Conservation (phyloP, 2,888 invertebrate genomes). For the Gandaritis pyraliata region DNA sequence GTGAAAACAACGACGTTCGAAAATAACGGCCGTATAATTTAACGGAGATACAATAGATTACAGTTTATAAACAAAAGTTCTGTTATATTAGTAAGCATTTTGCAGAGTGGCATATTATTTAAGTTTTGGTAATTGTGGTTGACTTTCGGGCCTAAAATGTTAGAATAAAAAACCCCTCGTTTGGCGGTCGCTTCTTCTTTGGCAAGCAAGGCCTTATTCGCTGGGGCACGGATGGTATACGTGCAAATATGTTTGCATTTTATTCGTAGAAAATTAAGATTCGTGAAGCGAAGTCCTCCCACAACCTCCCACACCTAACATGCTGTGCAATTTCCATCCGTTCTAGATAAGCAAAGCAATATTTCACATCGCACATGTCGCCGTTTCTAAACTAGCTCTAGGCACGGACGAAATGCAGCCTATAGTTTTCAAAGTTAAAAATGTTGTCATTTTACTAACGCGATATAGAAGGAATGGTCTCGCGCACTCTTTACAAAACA, state of each 20-base stretch:
- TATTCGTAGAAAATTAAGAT: constrained; percentile 70
- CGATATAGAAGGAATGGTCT: no score
- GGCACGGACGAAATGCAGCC: constrained; percentile 19
- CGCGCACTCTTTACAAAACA: neutral
- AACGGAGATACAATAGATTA: neutral
- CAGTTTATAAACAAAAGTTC: no score
- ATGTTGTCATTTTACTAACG: neutral
- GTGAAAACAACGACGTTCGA: no score
- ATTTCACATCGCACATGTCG: constrained; percentile 63
- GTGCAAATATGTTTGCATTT: constrained; percentile 62
- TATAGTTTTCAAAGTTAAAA: neutral
- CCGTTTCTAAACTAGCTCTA: constrained; percentile 51
- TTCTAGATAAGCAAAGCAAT: constrained; percentile 65
- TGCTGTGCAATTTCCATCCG: constrained; percentile 63
- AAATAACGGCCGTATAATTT: neutral
- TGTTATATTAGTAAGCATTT: no score
- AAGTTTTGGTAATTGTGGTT: neutral
- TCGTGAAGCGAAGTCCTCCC: constrained; percentile 47
- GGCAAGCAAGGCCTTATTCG: constrained; percentile 3
- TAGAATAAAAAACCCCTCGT: neutral
- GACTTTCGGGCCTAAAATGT: neutral
- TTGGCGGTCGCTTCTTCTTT: neutral
- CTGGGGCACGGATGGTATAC: constrained; percentile 29
- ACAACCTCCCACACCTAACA: constrained; percentile 40
- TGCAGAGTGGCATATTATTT: neutral